Conservation (phyloP, 2,888 invertebrate species). For the Phlogophora meticulosa region DNA sequence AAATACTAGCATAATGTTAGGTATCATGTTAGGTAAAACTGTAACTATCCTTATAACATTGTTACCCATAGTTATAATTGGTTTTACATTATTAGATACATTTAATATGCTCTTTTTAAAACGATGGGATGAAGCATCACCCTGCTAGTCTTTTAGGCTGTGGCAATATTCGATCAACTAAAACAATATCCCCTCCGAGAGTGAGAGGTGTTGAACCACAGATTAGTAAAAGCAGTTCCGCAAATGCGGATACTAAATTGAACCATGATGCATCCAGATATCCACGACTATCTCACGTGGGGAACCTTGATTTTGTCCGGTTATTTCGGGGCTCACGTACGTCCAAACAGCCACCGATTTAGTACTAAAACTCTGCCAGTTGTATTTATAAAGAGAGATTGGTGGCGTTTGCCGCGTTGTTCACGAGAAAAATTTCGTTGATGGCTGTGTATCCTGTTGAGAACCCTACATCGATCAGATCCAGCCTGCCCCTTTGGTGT, state of each 20-base stretch:
- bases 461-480: too few relatives aligned
- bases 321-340: slow-evolving; percentile 68
- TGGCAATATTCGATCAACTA: background rate
- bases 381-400: slow-evolving; percentile 59
- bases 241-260: slow-evolving; percentile 26
- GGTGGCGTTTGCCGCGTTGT: slow-evolving; percentile 32
- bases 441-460: background rate
- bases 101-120: too few relatives aligned
- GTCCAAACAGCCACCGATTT: slow-evolving; percentile 57
- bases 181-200: background rate
- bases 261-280: slow-evolving; percentile 33
- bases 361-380: slow-evolving; percentile 55
- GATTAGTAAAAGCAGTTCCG: background rate
- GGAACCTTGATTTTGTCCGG: slow-evolving; percentile 70
- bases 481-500: too few relatives aligned
- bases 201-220: too few relatives aligned
- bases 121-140: background rate
- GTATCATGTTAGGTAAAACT: background rate
- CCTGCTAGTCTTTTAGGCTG: background rate
- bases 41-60: background rate
- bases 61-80: too few relatives aligned
- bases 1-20: background rate
- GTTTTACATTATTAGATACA: too few relatives aligned
- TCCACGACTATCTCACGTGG: slow-evolving; percentile 47
- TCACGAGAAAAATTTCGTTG: slow-evolving; percentile 13